Percentiles rank a stretch among this genome's conserved stretches.
phyloP scores from a whole-genome alignment of 1,140 invertebrate species.

The Drosophila mojavensis region DNA sequence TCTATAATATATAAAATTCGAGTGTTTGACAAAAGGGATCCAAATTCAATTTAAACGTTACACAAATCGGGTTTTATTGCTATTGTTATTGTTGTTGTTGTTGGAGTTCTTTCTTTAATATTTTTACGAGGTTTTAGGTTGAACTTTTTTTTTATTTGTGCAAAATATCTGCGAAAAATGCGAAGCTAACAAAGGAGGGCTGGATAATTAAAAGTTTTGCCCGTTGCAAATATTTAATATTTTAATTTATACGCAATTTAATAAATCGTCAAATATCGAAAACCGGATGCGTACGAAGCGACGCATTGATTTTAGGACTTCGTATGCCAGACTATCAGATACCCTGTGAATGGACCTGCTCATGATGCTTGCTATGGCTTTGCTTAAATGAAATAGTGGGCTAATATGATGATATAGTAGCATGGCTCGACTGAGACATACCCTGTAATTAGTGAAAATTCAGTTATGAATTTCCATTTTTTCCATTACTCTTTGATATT shows the following conservation, averaged over 20 bases:
- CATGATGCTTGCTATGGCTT: too few species aligned
- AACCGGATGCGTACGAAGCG: constrained; percentile 26
- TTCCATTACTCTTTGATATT: too few species aligned
- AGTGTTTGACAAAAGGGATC: constrained; percentile 58
- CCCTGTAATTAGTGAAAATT: neutral
- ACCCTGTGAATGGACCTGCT: constrained; percentile 1
- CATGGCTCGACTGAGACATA: neutral
- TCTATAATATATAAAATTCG: constrained; percentile 32
- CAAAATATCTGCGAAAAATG: constrained; percentile 53
- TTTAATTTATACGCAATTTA: constrained; percentile 83
- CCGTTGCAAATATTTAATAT: constrained; percentile 77
- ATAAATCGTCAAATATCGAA: constrained; percentile 70
- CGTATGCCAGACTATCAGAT: neutral
- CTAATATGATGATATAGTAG: too few species aligned
- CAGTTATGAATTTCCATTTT: too few species aligned
- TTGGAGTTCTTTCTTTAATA: neutral
- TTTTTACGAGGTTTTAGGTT: neutral
- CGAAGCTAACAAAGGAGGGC: constrained; percentile 27
- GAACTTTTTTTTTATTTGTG: constrained; percentile 11
- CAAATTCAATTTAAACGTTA: constrained; percentile 78
- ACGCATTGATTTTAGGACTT: constrained; percentile 64
- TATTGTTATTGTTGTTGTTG: neutral
- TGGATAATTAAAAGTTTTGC: constrained; percentile 73
- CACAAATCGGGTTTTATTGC: constrained; percentile 54
- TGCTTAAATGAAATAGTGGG: too few species aligned